These are phyloP conservation scores for Pseudorectes ferrugineus DNA, from an alignment of 2,113 vertebrate genomes.

Conservation along the genomic window DNA sequence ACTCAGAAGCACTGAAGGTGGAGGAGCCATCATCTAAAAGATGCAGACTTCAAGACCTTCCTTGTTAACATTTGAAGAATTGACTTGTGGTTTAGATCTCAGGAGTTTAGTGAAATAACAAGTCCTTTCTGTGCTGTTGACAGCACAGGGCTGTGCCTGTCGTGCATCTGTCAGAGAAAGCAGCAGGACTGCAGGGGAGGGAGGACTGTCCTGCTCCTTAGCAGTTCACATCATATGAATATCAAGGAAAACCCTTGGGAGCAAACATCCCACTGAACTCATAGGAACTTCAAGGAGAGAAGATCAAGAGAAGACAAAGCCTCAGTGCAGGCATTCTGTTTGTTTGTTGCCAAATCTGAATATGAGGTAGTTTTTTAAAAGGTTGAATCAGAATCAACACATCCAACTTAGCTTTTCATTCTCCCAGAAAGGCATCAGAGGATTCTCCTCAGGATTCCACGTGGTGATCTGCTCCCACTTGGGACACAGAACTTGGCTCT, in stretches of 20 bases:
- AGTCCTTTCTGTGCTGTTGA: neutral
- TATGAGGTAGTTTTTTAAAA: neutral
- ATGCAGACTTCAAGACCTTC: slow-evolving; percentile 75
- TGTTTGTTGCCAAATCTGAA: neutral
- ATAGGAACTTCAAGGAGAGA: neutral
- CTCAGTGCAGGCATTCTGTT: neutral
- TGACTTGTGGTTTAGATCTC: slow-evolving; percentile 3
- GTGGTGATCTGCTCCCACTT: neutral
- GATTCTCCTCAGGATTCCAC: neutral
- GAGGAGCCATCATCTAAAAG: slow-evolving; percentile 87
- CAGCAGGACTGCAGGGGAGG: neutral
- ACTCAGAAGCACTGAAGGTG: slow-evolving; percentile 20
- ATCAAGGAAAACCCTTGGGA: neutral
- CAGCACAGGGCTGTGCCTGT: neutral
- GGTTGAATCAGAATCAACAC: neutral
- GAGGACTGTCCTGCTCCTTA: neutral
- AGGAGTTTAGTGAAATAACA: neutral
- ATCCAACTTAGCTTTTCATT: neutral
- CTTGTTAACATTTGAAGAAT: slow-evolving; percentile 50
- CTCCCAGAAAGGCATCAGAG: neutral
- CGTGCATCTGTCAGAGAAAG: neutral
- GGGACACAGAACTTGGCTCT: fast-evolving
- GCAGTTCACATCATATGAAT: neutral
- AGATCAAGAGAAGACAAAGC: neutral
- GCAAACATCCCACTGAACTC: neutral